These are phyloP conservation scores for Hypothenemus hampei DNA, from an alignment of 1,140 invertebrate genomes.

Conservation along the genomic window DNA sequence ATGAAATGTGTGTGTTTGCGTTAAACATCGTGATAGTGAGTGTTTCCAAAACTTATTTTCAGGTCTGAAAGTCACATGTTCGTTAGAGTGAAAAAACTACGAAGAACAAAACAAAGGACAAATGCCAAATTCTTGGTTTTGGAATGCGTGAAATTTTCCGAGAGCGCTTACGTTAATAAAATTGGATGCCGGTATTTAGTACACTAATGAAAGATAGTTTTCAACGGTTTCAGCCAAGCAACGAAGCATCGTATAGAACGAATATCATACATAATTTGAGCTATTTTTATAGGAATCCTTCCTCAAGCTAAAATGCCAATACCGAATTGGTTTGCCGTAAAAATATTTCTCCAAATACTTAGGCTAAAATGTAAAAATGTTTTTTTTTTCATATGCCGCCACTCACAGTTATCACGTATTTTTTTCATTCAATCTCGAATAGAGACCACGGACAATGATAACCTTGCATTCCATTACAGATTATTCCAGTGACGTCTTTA, in stretches of 20 bases:
- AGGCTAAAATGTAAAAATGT: background rate
- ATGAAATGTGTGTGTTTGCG: too few species aligned
- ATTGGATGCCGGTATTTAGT: too few species aligned
- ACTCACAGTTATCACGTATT: background rate
- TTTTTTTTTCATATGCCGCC: background rate
- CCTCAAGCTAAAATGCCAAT: too few species aligned
- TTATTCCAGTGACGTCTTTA: constrained; percentile 13
- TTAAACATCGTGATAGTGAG: too few species aligned
- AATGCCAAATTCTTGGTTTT: constrained; percentile 14
- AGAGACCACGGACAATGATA: constrained; percentile 7
- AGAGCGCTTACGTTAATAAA: background rate
- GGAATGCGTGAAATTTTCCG: constrained; percentile 13
- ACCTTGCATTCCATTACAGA: constrained; percentile 14
- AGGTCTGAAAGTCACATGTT: too few species aligned
- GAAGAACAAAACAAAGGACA: constrained; percentile 8
- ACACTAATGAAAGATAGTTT: too few species aligned
- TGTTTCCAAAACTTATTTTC: too few species aligned
- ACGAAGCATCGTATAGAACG: too few species aligned
- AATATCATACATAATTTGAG: too few species aligned
- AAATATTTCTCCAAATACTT: background rate
- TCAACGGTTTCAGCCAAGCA: too few species aligned
- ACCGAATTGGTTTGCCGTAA: too few species aligned
- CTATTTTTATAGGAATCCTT: too few species aligned
- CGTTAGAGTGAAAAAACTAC: constrained; percentile 15
- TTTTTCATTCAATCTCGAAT: background rate